Conservation (phyloP, 2,113 vertebrate species). For the Sander vitreus region DNA sequence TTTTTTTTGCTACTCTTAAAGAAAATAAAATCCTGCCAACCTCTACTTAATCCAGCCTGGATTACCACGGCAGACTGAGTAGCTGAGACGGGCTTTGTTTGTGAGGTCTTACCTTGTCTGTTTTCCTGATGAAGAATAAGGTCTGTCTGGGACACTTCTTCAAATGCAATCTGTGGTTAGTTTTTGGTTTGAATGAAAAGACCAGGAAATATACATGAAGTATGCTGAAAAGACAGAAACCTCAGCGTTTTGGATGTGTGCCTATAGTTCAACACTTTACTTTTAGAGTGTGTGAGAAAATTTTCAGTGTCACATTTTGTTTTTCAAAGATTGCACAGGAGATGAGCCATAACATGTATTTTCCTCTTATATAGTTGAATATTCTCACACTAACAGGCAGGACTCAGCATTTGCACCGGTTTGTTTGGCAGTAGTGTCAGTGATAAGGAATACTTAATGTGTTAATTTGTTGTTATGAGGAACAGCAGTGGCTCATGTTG, state of each 20-base stretch:
- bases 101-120: constrained; percentile 41
- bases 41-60: constrained; percentile 31
- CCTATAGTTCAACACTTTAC: constrained; percentile 4
- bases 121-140: constrained; percentile 21
- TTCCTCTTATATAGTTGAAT: constrained; percentile 6
- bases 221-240: constrained; percentile 24
- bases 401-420: not conserved
- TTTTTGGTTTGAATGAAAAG: constrained; percentile 15
- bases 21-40: constrained; percentile 52
- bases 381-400: constrained; percentile 14
- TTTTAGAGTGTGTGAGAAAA: constrained; percentile 21
- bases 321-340: not conserved
- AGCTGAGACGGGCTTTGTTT: constrained; percentile 40
- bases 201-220: constrained; percentile 19
- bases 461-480: constrained; percentile 37
- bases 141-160: constrained; percentile 13
- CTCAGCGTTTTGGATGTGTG: constrained; percentile 11
- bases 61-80: constrained; percentile 37
- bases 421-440: constrained; percentile 33
- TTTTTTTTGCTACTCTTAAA: constrained; percentile 6
- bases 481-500: constrained; percentile 37
- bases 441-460: constrained; percentile 36
- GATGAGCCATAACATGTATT: constrained; percentile 5
- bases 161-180: constrained; percentile 18
- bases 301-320: constrained; percentile 42